Percentiles rank a stretch among this genome's conserved stretches.
Conservation (phyloP, 2,113 vertebrate genomes). For the Brachyhypopomus occidentalis region DNA sequence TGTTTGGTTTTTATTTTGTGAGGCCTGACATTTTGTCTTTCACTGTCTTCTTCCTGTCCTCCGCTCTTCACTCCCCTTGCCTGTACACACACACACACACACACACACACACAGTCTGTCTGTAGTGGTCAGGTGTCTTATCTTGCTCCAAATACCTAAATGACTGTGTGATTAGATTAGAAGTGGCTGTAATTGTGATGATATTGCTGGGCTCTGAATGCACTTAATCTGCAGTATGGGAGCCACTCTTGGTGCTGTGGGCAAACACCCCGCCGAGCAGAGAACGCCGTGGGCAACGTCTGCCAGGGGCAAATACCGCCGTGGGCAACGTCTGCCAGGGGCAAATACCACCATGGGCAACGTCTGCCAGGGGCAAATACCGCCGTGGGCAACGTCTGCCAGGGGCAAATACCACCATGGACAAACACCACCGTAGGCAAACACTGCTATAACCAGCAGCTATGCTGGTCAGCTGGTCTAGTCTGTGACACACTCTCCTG, state of each 20-base stretch:
- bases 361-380: conserved; percentile 25
- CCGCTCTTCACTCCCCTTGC: neutral
- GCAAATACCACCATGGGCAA: conserved; percentile 13
- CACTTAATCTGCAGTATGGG: conserved; percentile 13
- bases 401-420: neutral
- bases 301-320: conserved; percentile 27
- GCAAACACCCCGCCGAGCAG: conserved; percentile 14
- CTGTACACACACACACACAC: no score
- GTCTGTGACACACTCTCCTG: neutral
- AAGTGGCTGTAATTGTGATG: conserved; percentile 42
- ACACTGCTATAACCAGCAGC: conserved; percentile 33
- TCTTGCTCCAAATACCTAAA: neutral
- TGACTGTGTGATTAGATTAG: conserved; percentile 15
- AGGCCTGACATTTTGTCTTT: no score
- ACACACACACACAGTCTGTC: no score
- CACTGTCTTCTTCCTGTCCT: neutral
- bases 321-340: neutral
- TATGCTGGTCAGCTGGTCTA: neutral
- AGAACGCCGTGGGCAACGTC: neutral
- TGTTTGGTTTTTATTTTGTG: no score
- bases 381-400: neutral
- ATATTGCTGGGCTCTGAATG: conserved; percentile 36
- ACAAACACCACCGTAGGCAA: conserved; percentile 19
- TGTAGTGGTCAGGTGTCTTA: conserved; percentile 17
- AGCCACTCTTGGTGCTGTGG: conserved; percentile 12